Evolutionary conservation across 1,140 invertebrate species (phyloP), one percentile per base, ranked within the genome.

Genomic region (Scaptomyza montana): DNA sequence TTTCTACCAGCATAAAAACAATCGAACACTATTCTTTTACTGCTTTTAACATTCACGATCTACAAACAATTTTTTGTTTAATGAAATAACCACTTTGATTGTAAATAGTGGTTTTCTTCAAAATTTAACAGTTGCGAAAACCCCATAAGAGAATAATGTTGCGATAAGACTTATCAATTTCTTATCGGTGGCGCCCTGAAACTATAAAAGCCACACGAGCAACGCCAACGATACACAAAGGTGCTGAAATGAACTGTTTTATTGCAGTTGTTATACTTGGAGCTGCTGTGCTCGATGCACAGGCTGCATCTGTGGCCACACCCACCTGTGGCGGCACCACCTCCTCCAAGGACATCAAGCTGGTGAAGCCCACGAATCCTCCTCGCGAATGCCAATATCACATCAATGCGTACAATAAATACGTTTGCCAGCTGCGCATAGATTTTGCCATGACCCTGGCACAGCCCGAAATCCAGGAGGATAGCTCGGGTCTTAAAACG

Each of bases 351-450:
- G 55, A 79, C n/a, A 87, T 91, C n/a, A 68, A 76, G 3, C 51
- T 91, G 68, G 21, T 71, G 49, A 80, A 72, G 6, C 90, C 90
- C 6, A 3, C 66, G 45, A 79, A 21, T 69, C 82, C 86, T 3
- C 90, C 90, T 0, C 49, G 75, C n/a, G 49, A 66, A 19, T 91
- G 90, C 59, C 61, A 62, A 4, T 91, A 91, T 28, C 71, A 76
- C 2, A 65, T 91, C 9, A 86, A 77, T 30, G 56, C 77, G 10
- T 78, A 78, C 65, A 91, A 77, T 70, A 89, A 74, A 25, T 75
- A 86, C 28, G 87, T 91, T 5, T 91, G 90, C 51, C 90, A 91
- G 55, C 36, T 92, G 55, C 77, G 90, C 50, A 84, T 91, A 30
- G 81, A 91, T 3, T 90, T 91, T 10, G 56, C 51, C 36, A 72